phyloP scores from a whole-genome alignment of 2,113 vertebrate genomes.

The Alouatta palliata region DNA sequence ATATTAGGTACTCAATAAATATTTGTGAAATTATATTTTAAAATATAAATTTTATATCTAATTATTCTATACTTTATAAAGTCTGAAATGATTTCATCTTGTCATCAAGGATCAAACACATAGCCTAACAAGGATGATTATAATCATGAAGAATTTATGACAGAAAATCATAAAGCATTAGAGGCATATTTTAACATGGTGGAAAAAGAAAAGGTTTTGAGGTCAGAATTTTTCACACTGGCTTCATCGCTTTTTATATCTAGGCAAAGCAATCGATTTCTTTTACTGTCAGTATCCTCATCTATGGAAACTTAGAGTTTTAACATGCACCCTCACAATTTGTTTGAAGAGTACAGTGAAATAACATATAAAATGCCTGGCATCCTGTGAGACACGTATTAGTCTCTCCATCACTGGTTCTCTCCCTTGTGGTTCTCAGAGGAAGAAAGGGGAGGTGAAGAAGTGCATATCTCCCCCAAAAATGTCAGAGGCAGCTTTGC shows the following conservation, averaged over 20 bases:
- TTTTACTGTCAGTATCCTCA: not conserved
- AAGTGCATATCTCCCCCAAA: not conserved
- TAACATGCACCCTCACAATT: not conserved
- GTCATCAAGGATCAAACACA: not conserved
- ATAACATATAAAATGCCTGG: not conserved
- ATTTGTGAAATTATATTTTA: not conserved
- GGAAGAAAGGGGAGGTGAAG: not conserved
- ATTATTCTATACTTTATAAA: not conserved
- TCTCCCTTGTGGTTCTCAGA: not conserved
- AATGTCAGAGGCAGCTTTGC: not conserved
- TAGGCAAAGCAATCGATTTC: not conserved
- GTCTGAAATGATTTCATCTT: not conserved
- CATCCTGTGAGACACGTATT: not conserved
- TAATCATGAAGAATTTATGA: not conserved
- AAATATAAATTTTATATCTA: not conserved
- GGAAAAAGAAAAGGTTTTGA: not conserved
- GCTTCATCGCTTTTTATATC: not conserved
- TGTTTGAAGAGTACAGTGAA: not conserved
- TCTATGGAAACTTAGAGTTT: not conserved
- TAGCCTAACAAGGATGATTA: not conserved
- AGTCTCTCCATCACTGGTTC: not conserved
- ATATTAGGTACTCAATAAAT: not conserved
- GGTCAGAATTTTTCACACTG: not conserved
- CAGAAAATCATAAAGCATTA: not conserved
- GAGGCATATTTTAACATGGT: not conserved